A percentile compares a stretch with the other conserved stretches of the same genome.
These are phyloP conservation scores for Calypte anna DNA, from an alignment of 2,113 vertebrate genomes.

Conservation along the genomic window DNA sequence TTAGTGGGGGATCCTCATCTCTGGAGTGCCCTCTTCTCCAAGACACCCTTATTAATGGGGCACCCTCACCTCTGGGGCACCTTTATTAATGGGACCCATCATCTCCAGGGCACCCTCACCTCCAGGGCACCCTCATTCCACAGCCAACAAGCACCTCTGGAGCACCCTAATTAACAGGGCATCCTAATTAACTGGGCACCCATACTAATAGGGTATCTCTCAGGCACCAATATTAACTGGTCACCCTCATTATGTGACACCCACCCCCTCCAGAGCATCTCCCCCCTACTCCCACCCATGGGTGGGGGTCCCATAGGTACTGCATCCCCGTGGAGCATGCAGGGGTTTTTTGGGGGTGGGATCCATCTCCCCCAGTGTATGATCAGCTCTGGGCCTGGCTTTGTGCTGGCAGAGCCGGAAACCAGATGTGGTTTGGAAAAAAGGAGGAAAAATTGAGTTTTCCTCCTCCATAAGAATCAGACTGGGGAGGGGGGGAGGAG, in stretches of 20 bases:
- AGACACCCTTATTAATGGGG: too few relatives aligned
- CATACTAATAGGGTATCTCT: too few relatives aligned
- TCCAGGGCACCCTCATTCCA: not conserved
- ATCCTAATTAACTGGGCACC: not conserved
- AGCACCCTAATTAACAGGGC: too few relatives aligned
- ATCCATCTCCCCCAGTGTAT: accelerated
- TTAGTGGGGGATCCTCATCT: not conserved
- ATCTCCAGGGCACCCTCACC: not conserved
- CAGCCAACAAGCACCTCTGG: too few relatives aligned
- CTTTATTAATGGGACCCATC: not conserved
- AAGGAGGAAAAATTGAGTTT: not conserved
- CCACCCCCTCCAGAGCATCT: too few relatives aligned
- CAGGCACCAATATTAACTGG: too few relatives aligned
- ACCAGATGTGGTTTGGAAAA: not conserved
- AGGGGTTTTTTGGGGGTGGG: not conserved
- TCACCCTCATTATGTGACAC: not conserved
- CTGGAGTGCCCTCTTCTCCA: too few relatives aligned
- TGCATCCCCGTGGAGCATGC: accelerated
- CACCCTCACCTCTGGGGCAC: not conserved
- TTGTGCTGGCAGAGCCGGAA: not conserved
- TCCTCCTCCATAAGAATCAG: not conserved
- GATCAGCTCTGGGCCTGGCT: not conserved
- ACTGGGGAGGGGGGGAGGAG: not conserved
- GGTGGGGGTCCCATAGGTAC: not conserved
- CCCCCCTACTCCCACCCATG: too few relatives aligned